Percentiles rank a stretch among this genome's conserved stretches.
Conservation (phyloP, 1,140 invertebrate genomes). For the Caerostris darwini region DNA sequence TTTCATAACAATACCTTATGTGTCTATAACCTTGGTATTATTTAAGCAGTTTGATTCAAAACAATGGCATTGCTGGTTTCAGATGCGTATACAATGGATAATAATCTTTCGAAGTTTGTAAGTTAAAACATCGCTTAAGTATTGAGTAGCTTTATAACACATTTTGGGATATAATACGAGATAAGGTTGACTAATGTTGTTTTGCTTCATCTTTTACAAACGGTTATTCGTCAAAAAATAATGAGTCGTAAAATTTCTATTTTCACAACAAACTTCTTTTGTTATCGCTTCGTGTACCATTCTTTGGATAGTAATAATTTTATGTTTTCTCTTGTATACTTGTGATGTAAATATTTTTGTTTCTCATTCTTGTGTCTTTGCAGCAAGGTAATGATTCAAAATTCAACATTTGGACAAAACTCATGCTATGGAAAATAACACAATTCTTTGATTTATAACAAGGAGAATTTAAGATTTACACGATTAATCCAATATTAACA, state of each 20-base stretch:
- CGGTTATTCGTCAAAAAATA: neutral
- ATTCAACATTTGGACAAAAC: too few relatives aligned
- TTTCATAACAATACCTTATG: slow-evolving; percentile 4
- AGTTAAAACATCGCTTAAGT: neutral
- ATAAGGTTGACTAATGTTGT: neutral
- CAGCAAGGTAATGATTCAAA: too few relatives aligned
- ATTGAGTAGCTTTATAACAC: slow-evolving; percentile 1
- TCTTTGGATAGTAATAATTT: too few relatives aligned
- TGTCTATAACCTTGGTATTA: neutral
- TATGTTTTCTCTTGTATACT: too few relatives aligned
- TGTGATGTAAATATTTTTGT: too few relatives aligned
- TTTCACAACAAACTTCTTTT: slow-evolving; percentile 2
- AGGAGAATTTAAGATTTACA: too few relatives aligned
- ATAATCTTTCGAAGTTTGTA: neutral
- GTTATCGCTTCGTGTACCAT: too few relatives aligned
- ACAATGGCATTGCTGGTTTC: neutral
- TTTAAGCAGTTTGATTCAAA: slow-evolving; percentile 5
- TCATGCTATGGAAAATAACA: too few relatives aligned
- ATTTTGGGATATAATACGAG: slow-evolving; percentile 26
- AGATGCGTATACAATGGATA: neutral
- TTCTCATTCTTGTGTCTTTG: too few relatives aligned
- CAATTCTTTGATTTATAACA: too few relatives aligned
- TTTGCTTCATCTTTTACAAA: neutral
- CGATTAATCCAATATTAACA: too few relatives aligned
- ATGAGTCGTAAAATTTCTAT: slow-evolving; percentile 6